A percentile compares a stretch with the other conserved stretches of the same genome.
phyloP scores from a whole-genome alignment of 2,888 invertebrate genomes.

The Dimorphilus gyrociliatus region DNA sequence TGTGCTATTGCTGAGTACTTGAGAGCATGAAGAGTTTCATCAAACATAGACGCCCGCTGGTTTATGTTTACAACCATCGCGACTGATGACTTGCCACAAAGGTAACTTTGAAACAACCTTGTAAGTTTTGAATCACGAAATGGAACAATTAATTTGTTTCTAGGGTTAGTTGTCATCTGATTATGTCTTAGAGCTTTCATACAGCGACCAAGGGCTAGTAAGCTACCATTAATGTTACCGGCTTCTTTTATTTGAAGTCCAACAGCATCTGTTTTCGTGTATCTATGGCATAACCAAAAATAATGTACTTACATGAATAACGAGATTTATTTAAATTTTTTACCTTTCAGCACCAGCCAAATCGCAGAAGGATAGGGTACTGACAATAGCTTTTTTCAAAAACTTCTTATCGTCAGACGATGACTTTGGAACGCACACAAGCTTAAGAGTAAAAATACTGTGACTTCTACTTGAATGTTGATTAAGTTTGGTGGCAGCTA shows the following conservation, averaged over 20 bases:
- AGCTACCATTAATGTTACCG: constrained; percentile 69
- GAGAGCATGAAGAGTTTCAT: constrained; percentile 65
- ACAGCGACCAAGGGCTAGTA: constrained; percentile 61
- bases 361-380: constrained; percentile 73
- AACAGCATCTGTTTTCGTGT: constrained; percentile 52
- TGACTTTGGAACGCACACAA: too few species aligned
- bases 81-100: constrained; percentile 54
- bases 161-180: too few species aligned
- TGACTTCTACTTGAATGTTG: constrained; percentile 64
- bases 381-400: too few species aligned
- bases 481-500: constrained; percentile 62
- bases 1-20: constrained; percentile 62
- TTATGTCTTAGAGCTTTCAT: constrained; percentile 30
- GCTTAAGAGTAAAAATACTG: too few species aligned
- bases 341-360: constrained; percentile 75
- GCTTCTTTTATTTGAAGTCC: constrained; percentile 64
- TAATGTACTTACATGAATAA: too few species aligned
- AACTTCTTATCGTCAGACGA: too few species aligned
- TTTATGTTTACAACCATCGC: constrained; percentile 72
- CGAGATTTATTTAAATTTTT: too few species aligned
- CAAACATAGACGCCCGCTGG: constrained; percentile 53
- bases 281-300: too few species aligned
- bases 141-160: constrained; percentile 46
- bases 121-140: constrained; percentile 76
- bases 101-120: constrained; percentile 55